Evolutionary conservation across 2,113 vertebrate species (phyloP).

Genomic region (Phaetusa simplex): DNA sequence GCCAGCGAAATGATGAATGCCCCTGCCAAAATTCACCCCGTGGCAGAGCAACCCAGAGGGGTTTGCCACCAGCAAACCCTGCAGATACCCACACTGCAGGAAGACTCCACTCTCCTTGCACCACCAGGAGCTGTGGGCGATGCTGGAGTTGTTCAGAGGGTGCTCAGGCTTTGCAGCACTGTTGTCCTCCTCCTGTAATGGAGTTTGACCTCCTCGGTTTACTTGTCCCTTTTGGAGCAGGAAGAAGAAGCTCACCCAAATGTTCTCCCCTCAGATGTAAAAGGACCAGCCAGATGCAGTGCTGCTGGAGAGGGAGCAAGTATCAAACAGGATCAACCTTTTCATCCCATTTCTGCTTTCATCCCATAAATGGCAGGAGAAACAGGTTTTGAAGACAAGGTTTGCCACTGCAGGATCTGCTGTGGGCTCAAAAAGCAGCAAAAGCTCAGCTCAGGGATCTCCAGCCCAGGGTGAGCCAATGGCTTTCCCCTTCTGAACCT

Average conservation of each 20-base stretch:
- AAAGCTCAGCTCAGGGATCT: neutral
- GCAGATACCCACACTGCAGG: neutral
- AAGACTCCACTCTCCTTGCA: no score
- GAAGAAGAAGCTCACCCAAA: neutral
- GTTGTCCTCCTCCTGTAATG: neutral
- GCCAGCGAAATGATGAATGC: accelerated
- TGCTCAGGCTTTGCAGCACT: neutral
- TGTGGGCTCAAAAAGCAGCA: neutral
- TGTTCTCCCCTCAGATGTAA: no score
- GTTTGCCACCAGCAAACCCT: neutral
- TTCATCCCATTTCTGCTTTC: neutral
- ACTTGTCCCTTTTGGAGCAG: neutral
- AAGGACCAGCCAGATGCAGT: neutral
- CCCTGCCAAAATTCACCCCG: accelerated
- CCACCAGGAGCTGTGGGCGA: neutral
- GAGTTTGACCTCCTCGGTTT: neutral
- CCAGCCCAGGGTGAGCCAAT: neutral
- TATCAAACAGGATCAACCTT: no score
- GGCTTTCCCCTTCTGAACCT: neutral
- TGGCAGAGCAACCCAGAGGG: neutral
- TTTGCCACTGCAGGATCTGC: neutral
- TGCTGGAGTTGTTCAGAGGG: neutral
- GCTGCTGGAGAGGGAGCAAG: neutral
- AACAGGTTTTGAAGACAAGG: accelerated
- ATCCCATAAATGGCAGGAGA: neutral